phyloP scores from a whole-genome alignment of 1,140 invertebrate species.

The Plodia interpunctella region DNA sequence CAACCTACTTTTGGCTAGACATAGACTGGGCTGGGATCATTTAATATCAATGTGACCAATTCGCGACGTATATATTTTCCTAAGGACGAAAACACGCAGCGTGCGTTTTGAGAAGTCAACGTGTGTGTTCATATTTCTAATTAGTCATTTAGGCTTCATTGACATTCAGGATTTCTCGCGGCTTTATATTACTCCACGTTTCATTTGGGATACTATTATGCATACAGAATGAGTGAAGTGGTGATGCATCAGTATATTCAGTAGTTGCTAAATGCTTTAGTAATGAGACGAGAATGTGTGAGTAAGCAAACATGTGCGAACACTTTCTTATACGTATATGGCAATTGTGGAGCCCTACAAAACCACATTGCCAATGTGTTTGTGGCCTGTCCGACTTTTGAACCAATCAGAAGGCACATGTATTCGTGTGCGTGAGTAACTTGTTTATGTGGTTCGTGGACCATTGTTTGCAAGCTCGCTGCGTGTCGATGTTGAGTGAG shows the following conservation, averaged over 20 bases:
- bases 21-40: too few species aligned
- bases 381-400: constrained; percentile 27
- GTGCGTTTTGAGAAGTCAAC: too few species aligned
- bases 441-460: constrained; percentile 2
- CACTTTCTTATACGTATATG: constrained; percentile 27
- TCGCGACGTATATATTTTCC: too few species aligned
- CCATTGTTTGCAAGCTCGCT: constrained; percentile 31
- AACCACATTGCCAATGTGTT: constrained; percentile 29
- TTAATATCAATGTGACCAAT: too few species aligned
- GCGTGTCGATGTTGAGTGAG: constrained; percentile 20
- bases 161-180: too few species aligned
- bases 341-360: constrained; percentile 30
- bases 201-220: neutral
- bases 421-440: constrained; percentile 13
- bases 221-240: neutral
- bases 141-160: too few species aligned
- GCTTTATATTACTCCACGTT: too few species aligned
- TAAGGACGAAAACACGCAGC: too few species aligned
- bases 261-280: neutral
- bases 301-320: constrained; percentile 26
- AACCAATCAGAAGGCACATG: constrained; percentile 22
- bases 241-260: neutral
- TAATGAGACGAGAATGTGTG: neutral
- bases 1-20: too few species aligned
- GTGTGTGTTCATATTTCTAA: too few species aligned